These are phyloP conservation scores for Xenopus petersii DNA, from an alignment of 2,797 vertebrate genomes.

Conservation along the genomic window DNA sequence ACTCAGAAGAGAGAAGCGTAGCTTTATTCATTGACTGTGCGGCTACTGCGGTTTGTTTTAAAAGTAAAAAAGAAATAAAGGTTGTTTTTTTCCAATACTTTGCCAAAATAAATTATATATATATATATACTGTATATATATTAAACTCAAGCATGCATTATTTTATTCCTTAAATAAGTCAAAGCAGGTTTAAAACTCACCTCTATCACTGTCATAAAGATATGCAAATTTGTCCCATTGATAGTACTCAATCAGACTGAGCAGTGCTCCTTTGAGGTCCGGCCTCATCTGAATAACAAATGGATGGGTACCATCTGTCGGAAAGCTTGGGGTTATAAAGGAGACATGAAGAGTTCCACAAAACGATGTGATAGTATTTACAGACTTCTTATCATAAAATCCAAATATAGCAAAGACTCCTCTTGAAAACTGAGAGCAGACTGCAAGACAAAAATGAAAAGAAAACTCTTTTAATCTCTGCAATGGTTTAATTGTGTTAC, in stretches of 20 bases:
- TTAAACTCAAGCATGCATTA: too few species aligned
- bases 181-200: constrained; percentile 64
- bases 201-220: constrained; percentile 95
- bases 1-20: too few species aligned
- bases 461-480: too few species aligned
- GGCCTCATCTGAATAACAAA: constrained; percentile 99
- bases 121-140: too few species aligned
- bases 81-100: too few species aligned
- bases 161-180: too few species aligned
- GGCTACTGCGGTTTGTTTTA: too few species aligned
- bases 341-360: constrained; percentile 97
- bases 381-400: constrained; percentile 98
- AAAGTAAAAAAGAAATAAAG: too few species aligned
- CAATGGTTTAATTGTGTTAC: too few species aligned
- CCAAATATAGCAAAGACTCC: constrained; percentile 98
- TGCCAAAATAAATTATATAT: too few species aligned
- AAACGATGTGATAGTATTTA: constrained; percentile 97
- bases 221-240: constrained; percentile 99
- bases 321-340: constrained; percentile 98
- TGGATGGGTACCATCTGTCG: constrained; percentile 91
- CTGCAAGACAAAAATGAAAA: constrained; percentile 62
- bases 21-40: too few species aligned
- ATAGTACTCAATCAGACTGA: constrained; percentile 97
- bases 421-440: constrained; percentile 98
- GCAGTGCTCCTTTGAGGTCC: constrained; percentile 94